Percentiles rank a stretch among this genome's conserved stretches.
Evolutionary conservation across 1,140 invertebrate genomes (phyloP).

Genomic region (Phortica variegata): DNA sequence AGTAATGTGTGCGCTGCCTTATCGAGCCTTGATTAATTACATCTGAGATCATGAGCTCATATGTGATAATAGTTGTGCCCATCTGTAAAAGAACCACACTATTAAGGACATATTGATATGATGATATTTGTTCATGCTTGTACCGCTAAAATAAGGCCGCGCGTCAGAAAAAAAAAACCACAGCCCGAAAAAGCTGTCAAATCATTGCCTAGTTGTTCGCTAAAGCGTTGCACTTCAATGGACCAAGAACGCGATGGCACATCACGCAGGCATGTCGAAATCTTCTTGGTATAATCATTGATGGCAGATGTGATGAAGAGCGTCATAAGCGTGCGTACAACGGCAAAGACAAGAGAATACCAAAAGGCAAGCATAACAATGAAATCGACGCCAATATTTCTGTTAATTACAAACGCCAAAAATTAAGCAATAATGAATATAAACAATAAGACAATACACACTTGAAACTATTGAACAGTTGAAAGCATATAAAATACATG

Average conservation of each 20-base stretch:
- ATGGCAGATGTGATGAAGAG: conserved; percentile 64
- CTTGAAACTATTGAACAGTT: conserved; percentile 51
- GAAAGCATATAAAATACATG: conserved; percentile 55
- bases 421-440: neutral
- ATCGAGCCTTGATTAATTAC: conserved; percentile 48
- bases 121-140: no score
- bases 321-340: conserved; percentile 62
- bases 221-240: conserved; percentile 62
- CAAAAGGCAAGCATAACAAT: conserved; percentile 62
- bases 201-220: conserved; percentile 63
- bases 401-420: conserved; percentile 13
- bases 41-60: conserved; percentile 63
- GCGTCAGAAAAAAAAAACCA: conserved; percentile 66
- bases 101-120: no score
- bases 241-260: conserved; percentile 62
- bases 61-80: conserved; percentile 67
- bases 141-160: conserved; percentile 63
- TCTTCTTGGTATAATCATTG: conserved; percentile 63
- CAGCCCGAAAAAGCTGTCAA: conserved; percentile 63
- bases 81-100: conserved; percentile 50
- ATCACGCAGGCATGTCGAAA: conserved; percentile 60
- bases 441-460: conserved; percentile 14
- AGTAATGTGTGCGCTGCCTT: conserved; percentile 44
- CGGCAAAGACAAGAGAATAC: conserved; percentile 65
- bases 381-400: conserved; percentile 47